These are phyloP conservation scores for Peribatodes rhomboidaria DNA, from an alignment of 2,888 invertebrate genomes.

Conservation along the genomic window DNA sequence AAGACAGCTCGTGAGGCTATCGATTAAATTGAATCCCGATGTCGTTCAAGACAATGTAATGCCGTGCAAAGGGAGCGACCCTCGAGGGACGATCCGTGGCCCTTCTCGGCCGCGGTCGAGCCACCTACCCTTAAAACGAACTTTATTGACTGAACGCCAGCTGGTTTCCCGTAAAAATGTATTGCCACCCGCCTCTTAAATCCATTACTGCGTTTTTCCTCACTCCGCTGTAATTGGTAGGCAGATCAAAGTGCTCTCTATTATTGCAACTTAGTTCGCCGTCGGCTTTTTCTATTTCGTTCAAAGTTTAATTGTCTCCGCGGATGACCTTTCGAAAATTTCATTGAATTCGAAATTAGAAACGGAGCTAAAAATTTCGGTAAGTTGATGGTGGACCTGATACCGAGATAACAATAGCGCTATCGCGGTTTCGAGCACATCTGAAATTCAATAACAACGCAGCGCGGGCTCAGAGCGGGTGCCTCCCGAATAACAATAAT, in stretches of 20 bases:
- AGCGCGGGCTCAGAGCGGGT: slow-evolving; percentile 61
- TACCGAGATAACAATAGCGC: slow-evolving; percentile 63
- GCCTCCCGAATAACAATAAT: slow-evolving; percentile 83
- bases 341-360: slow-evolving; percentile 42
- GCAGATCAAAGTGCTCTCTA: slow-evolving; percentile 42
- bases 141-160: slow-evolving; percentile 70
- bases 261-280: slow-evolving; percentile 41
- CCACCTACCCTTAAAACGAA: slow-evolving; percentile 66
- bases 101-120: slow-evolving; percentile 60
- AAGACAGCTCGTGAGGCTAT: slow-evolving; percentile 52
- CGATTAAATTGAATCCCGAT: slow-evolving; percentile 59
- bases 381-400: slow-evolving; percentile 52
- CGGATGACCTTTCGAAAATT: slow-evolving; percentile 19
- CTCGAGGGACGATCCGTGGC: slow-evolving; percentile 48
- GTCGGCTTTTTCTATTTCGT: slow-evolving; percentile 32
- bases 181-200: slow-evolving; percentile 60
- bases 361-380: slow-evolving; percentile 44
- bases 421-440: slow-evolving; percentile 63
- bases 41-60: slow-evolving; percentile 61
- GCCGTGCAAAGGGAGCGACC: slow-evolving; percentile 45
- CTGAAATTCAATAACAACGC: slow-evolving; percentile 81
- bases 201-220: slow-evolving; percentile 56
- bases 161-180: slow-evolving; percentile 68
- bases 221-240: slow-evolving; percentile 51
- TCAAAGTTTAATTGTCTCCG: slow-evolving; percentile 26